A percentile compares a stretch with the other conserved stretches of the same genome.
phyloP scores from a whole-genome alignment of 1,140 invertebrate genomes.

The Cydia splendana region DNA sequence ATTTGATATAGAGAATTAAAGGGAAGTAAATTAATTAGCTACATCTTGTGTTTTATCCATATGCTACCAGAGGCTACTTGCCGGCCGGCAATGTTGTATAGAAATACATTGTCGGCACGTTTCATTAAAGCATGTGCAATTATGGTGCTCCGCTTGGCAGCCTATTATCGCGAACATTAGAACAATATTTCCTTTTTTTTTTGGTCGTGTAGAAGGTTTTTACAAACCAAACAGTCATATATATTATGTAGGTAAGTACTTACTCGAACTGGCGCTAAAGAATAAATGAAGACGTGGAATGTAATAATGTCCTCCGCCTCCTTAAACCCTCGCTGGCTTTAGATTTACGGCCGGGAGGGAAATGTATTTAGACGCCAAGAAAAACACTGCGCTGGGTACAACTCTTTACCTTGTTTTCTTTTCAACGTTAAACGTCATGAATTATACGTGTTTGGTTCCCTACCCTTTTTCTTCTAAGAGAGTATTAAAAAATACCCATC shows the following conservation, averaged over 20 bases:
- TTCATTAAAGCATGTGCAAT: too few species aligned
- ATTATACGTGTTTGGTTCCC: too few species aligned
- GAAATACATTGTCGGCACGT: too few species aligned
- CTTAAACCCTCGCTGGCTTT: background rate
- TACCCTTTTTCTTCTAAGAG: too few species aligned
- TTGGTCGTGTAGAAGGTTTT: background rate
- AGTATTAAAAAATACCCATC: too few species aligned
- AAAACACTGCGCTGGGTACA: background rate
- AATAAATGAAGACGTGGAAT: constrained; percentile 2
- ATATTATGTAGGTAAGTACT: background rate
- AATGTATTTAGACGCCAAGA: background rate
- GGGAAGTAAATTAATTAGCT: too few species aligned
- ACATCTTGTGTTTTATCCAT: too few species aligned
- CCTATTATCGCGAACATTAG: too few species aligned
- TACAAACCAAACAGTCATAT: background rate
- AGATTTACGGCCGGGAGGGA: constrained; percentile 3
- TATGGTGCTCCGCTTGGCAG: too few species aligned
- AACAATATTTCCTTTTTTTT: background rate
- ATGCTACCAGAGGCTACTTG: too few species aligned
- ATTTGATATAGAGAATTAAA: too few species aligned
- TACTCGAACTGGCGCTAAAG: background rate
- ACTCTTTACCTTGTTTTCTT: background rate
- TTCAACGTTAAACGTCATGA: background rate
- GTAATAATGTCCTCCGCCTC: constrained; percentile 12
- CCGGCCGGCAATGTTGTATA: too few species aligned